phyloP scores from a whole-genome alignment of 2,888 invertebrate species.

The Lasioglossum zephyrum region DNA sequence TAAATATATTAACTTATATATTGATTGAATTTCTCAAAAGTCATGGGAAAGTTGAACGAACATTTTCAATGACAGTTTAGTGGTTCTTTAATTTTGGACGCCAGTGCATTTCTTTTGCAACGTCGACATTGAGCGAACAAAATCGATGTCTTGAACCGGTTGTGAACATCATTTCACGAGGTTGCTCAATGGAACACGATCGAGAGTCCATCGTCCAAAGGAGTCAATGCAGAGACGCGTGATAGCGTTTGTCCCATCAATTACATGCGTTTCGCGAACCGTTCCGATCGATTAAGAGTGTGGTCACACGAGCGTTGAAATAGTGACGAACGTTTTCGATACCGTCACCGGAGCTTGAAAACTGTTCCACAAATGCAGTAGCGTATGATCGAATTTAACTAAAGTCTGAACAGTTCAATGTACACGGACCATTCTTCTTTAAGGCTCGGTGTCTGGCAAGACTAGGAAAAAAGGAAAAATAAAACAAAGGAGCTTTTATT shows the following conservation, averaged over 20 bases:
- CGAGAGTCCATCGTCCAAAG: slow-evolving; percentile 17
- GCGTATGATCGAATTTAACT: background rate
- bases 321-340: background rate
- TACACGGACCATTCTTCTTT: background rate
- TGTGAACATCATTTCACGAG: background rate
- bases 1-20: background rate
- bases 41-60: background rate
- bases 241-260: slow-evolving; percentile 8
- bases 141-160: background rate
- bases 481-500: background rate
- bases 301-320: slow-evolving; percentile 3
- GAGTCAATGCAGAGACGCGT: slow-evolving; percentile 4
- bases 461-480: background rate
- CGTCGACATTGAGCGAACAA: no score
- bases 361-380: background rate
- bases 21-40: background rate
- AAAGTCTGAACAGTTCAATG: background rate
- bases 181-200: background rate
- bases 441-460: background rate
- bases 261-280: slow-evolving; percentile 17
- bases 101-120: background rate
- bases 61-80: background rate
- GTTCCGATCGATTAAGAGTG: slow-evolving; percentile 20
- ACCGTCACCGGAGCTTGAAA: background rate
- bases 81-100: background rate